Evolutionary conservation across 1,140 invertebrate species (phyloP), one percentile per base, ranked within the genome.

Genomic region (Riptortus pedestris): DNA sequence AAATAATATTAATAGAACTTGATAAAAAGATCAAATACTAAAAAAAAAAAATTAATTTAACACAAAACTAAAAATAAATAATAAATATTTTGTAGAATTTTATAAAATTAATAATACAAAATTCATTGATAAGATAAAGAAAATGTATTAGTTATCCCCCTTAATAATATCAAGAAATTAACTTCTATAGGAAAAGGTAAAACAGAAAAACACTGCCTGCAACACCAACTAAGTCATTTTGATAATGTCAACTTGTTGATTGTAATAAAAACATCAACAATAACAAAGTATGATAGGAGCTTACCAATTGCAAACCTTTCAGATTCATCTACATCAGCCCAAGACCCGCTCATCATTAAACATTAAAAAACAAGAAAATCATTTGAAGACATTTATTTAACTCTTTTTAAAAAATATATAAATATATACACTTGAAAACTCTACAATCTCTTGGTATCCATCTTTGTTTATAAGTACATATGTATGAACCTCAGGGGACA

Each of bases 231-330:
- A 11, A 2, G 22, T 47, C 9, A 47, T 5, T 12, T n/a, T 12
- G 22, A 20, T 20, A 4, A n/a, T n/a, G 16, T 20, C 4, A 20
- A n/a, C 22, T 47, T 4, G 22, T 20, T 9, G 1, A 47, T 20
- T 20, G 0, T 20, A 55, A 55, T 26, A 24, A 9, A 55, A 55
- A 26, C 24, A 55, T 55, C 12, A 1, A 24, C 4, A 7, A 16
- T 24, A 55, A 18, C 16, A 0, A 22, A 55, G 24, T 24, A 24
- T 3, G 2, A 55, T 26, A 26, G 55, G 5, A 29, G 16, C 63
- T 65, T 52, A 67, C 66, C 66, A 27, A 67, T 67, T 55, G 43
- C 66, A 65, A 61, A 67, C 62, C 59, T 67, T 29, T 63, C 47
- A n/a, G 61, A 52, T 14, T 28, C 47, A 24, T 14, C 16, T 2